A percentile compares a stretch with the other conserved stretches of the same genome.
Conservation (phyloP, 2,888 invertebrate genomes). For the Octodonta nipae region DNA sequence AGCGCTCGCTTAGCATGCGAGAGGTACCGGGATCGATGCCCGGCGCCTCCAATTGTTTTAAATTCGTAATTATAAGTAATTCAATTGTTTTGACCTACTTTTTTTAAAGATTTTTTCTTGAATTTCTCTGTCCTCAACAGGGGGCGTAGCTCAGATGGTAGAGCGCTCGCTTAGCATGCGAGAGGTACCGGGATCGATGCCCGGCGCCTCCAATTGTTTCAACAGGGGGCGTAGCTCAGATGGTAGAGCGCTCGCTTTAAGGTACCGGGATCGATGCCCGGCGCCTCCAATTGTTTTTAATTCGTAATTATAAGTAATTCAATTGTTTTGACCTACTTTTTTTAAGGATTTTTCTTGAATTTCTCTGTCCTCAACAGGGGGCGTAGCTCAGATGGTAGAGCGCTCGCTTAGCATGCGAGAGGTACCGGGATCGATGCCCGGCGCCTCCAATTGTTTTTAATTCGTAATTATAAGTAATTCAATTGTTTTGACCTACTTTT, state of each 20-base stretch:
- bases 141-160: constrained; percentile 32
- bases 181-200: constrained; percentile 34
- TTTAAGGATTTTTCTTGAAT: too few relatives aligned
- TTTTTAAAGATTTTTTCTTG: too few relatives aligned
- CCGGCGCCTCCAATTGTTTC: constrained; percentile 34
- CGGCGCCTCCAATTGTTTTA: constrained; percentile 34
- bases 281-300: constrained; percentile 34
- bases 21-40: constrained; percentile 34
- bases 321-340: too few relatives aligned
- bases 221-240: constrained; percentile 32
- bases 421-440: constrained; percentile 34
- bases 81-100: too few relatives aligned
- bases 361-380: too few relatives aligned
- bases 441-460: constrained; percentile 34
- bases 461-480: too few relatives aligned
- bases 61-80: too few relatives aligned
- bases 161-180: constrained; percentile 35
- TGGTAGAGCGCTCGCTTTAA: constrained; percentile 34
- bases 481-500: too few relatives aligned
- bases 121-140: too few relatives aligned
- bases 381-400: constrained; percentile 32
- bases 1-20: constrained; percentile 35
- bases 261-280: constrained; percentile 34
- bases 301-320: too few relatives aligned
- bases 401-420: constrained; percentile 35